Evolutionary conservation across 1,140 invertebrate species (phyloP).

Genomic region (Andricus grossulariae): DNA sequence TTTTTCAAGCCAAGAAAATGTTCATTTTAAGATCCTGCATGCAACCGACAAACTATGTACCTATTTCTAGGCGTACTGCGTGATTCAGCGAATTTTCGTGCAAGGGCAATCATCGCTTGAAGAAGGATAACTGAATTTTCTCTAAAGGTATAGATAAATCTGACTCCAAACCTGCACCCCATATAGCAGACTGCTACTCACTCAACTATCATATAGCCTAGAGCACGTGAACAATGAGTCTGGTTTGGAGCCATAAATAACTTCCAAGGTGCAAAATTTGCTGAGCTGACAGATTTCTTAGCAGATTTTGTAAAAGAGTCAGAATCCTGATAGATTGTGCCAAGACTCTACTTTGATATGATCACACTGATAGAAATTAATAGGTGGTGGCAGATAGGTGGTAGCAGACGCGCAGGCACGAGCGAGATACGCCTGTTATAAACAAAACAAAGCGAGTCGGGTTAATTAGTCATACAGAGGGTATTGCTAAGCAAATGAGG

Average conservation of each 20-base stretch:
- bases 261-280: neutral
- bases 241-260: too few relatives aligned
- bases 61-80: too few relatives aligned
- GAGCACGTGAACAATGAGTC: neutral
- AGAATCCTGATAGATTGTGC: conserved; percentile 42
- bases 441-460: too few relatives aligned
- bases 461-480: too few relatives aligned
- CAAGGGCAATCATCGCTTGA: too few relatives aligned
- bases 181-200: neutral
- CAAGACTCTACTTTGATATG: too few relatives aligned
- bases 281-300: neutral
- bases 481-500: too few relatives aligned
- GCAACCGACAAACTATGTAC: too few relatives aligned
- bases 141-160: too few relatives aligned
- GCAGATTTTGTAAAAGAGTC: conserved; percentile 33
- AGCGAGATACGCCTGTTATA: too few relatives aligned
- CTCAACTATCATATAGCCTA: neutral
- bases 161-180: neutral
- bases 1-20: neutral
- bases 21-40: neutral
- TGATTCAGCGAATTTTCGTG: neutral
- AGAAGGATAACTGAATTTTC: too few relatives aligned
- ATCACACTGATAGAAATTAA: conserved; percentile 47
- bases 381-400: conserved; percentile 44
- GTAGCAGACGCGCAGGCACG: too few relatives aligned